Percentiles rank a stretch among this genome's conserved stretches.
Evolutionary conservation across 2,113 vertebrate genomes (phyloP).

Genomic region (Cavia porcellus): DNA sequence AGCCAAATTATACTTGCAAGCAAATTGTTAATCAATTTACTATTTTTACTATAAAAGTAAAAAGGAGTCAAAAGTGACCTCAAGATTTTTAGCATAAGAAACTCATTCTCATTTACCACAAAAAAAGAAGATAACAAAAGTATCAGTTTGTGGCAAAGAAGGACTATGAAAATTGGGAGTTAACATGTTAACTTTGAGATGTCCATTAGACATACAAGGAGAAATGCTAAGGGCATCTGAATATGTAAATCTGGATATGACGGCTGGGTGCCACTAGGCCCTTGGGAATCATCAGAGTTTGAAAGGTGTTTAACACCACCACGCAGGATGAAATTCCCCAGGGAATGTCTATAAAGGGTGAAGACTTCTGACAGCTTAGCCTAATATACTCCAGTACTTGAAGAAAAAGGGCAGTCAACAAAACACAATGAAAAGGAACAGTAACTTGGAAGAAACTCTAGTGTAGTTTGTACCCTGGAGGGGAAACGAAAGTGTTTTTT

Average conservation of each 20-base stretch:
- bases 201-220: background rate
- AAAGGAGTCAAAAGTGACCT: background rate
- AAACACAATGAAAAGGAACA: background rate
- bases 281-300: background rate
- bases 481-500: background rate
- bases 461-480: background rate
- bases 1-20: background rate
- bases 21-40: background rate
- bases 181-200: background rate
- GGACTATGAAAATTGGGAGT: background rate
- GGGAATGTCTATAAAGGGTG: too few species aligned
- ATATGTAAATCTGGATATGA: accelerated
- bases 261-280: background rate
- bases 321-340: background rate
- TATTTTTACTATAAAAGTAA: background rate
- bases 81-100: background rate
- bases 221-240: background rate
- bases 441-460: background rate
- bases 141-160: background rate
- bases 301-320: background rate
- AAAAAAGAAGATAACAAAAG: background rate
- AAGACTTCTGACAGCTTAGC: background rate
- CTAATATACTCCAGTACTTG: background rate
- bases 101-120: background rate
- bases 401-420: background rate